phyloP scores from a whole-genome alignment of 2,113 vertebrate species.

The Athene noctua region DNA sequence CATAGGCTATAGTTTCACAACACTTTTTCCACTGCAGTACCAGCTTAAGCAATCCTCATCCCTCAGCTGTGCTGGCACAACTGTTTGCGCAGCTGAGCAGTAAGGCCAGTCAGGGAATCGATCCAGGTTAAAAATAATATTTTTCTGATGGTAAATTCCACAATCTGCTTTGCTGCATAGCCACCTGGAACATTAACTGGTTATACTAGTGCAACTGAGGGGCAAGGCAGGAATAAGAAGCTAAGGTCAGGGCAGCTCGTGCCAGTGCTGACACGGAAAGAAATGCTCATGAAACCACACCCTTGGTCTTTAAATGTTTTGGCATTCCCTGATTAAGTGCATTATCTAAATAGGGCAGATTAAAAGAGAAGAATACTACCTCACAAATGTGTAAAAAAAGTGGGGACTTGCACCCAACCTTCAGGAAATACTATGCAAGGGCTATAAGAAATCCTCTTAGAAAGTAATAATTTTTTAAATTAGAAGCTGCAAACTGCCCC shows the following conservation, averaged over 20 bases:
- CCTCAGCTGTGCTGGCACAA: conserved; percentile 58
- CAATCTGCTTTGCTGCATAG: conserved; percentile 33
- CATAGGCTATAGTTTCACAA: not conserved
- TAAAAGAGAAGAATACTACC: not conserved
- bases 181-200: conserved; percentile 55
- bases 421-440: not conserved
- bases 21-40: conserved; percentile 48
- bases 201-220: not conserved
- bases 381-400: not conserved
- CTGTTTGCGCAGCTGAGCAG: conserved; percentile 63
- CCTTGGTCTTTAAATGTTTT: not conserved
- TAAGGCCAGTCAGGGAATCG: conserved; percentile 1
- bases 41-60: conserved; percentile 22
- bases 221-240: conserved; percentile 1
- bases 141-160: conserved; percentile 65
- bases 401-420: not conserved
- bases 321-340: not conserved
- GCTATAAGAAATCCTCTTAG: not conserved
- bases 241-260: not conserved
- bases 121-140: conserved; percentile 68
- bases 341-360: not conserved
- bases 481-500: not conserved
- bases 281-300: conserved; percentile 1
- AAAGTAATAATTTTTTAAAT: not conserved
- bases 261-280: not conserved